Conservation (phyloP, 2,888 invertebrate genomes). For the Microctonus brassicae region DNA sequence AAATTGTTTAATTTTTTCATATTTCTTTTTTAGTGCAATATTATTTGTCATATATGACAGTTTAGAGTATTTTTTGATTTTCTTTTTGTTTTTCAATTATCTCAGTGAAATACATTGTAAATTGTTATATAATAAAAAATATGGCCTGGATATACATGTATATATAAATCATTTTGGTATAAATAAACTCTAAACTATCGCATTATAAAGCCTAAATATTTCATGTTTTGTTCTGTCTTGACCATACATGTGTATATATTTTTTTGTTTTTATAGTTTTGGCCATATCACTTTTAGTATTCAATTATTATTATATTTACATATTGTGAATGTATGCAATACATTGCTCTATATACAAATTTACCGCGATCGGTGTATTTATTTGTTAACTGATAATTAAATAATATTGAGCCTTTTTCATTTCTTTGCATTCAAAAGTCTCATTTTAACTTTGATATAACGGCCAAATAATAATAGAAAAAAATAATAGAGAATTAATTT, state of each 20-base stretch:
- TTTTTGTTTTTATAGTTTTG: not conserved
- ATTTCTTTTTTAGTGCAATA: not conserved
- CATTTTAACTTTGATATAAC: not conserved
- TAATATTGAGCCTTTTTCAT: slow-evolving; percentile 9
- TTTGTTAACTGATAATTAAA: not conserved
- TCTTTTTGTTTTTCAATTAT: not conserved
- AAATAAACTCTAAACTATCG: not conserved
- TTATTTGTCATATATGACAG: not conserved
- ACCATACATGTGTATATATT: not conserved
- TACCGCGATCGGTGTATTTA: slow-evolving; percentile 7
- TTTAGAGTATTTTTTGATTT: not conserved
- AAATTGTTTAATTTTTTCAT: not conserved
- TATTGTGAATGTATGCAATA: slow-evolving; percentile 15
- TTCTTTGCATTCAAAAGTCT: not conserved
- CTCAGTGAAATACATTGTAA: not conserved
- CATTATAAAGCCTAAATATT: not conserved
- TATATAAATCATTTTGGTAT: not conserved
- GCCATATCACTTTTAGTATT: not conserved
- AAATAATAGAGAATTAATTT: not conserved
- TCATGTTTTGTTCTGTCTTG: not conserved
- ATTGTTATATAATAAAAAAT: not conserved
- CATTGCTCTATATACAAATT: slow-evolving; percentile 15
- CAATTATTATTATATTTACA: slow-evolving; percentile 3
- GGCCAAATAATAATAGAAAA: not conserved
- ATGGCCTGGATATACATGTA: not conserved